Conservation (phyloP, 2,797 vertebrate genomes). For the Acomys russatus region DNA sequence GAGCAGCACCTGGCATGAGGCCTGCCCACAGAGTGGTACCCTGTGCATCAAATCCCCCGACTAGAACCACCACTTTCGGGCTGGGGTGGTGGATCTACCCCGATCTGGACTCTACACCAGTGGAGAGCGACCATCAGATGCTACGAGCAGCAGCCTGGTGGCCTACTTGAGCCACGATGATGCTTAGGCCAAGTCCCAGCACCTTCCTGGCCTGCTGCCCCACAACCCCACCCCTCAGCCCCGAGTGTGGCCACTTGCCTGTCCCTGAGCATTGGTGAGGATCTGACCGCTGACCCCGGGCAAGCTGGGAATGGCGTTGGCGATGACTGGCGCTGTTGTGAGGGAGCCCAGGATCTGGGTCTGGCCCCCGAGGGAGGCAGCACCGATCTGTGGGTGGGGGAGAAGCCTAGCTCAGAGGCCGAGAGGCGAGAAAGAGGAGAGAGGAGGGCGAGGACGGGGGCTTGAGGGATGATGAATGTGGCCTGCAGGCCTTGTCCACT, state of each 20-base stretch:
- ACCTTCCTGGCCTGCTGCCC: not conserved
- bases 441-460: not conserved
- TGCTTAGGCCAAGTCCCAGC: not conserved
- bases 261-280: slow-evolving; percentile 97
- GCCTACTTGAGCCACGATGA: not conserved
- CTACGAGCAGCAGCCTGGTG: not conserved
- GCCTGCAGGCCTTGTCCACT: not conserved
- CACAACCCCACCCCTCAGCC: not conserved
- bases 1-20: not conserved
- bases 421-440: not conserved
- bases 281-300: slow-evolving; percentile 95
- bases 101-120: not conserved
- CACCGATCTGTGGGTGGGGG: slow-evolving; percentile 91
- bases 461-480: not conserved
- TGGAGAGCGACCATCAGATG: not conserved
- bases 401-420: slow-evolving; percentile 77
- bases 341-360: slow-evolving; percentile 96
- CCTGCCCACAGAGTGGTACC: not conserved
- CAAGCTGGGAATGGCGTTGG: slow-evolving; percentile 93
- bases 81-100: not conserved
- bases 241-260: slow-evolving; percentile 87
- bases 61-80: not conserved
- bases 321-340: slow-evolving; percentile 94
- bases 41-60: not conserved
- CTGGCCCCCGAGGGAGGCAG: slow-evolving; percentile 94